These are phyloP conservation scores for Trissolcus brochymenae DNA, from an alignment of 2,888 invertebrate genomes.

Conservation along the genomic window DNA sequence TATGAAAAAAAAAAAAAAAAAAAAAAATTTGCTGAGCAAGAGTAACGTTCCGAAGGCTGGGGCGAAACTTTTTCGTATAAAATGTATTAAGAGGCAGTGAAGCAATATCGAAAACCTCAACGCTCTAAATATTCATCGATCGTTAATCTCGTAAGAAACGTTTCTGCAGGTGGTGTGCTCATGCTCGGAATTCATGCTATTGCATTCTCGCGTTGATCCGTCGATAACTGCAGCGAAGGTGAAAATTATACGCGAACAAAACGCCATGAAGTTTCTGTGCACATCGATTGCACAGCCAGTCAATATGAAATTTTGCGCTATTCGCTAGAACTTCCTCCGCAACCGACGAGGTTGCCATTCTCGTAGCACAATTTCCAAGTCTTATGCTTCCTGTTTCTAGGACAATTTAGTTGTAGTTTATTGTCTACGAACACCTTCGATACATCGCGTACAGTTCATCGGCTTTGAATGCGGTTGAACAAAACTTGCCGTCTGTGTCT, in stretches of 20 bases:
- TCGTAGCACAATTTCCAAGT: slow-evolving; percentile 61
- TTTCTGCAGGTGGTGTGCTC: slow-evolving; percentile 8
- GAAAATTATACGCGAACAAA: slow-evolving; percentile 40
- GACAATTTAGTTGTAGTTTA: slow-evolving; percentile 60
- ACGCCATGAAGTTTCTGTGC: slow-evolving; percentile 2
- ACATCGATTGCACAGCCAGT: no score
- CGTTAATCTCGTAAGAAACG: slow-evolving; percentile 11
- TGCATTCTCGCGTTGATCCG: slow-evolving; percentile 18
- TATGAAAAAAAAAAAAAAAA: no score
- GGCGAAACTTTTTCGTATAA: slow-evolving; percentile 13
- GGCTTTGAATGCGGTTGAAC: slow-evolving; percentile 16
- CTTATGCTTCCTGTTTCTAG: slow-evolving; percentile 64
- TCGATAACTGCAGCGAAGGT: slow-evolving; percentile 27
- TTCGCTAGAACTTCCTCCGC: slow-evolving; percentile 62
- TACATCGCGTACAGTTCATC: slow-evolving; percentile 20
- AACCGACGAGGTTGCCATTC: slow-evolving; percentile 56
- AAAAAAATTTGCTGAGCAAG: no score
- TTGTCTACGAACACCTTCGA: slow-evolving; percentile 29
- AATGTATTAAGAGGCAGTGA: slow-evolving; percentile 19
- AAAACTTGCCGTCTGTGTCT: slow-evolving; percentile 13
- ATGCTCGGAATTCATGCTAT: slow-evolving; percentile 23
- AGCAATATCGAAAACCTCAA: slow-evolving; percentile 13
- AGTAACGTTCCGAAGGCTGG: background rate
- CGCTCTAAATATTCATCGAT: slow-evolving; percentile 32
- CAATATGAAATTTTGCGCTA: slow-evolving; percentile 60